Percentiles rank a stretch among this genome's conserved stretches.
Evolutionary conservation across 2,888 invertebrate species (phyloP).

Genomic region (Pyrgus malvae): DNA sequence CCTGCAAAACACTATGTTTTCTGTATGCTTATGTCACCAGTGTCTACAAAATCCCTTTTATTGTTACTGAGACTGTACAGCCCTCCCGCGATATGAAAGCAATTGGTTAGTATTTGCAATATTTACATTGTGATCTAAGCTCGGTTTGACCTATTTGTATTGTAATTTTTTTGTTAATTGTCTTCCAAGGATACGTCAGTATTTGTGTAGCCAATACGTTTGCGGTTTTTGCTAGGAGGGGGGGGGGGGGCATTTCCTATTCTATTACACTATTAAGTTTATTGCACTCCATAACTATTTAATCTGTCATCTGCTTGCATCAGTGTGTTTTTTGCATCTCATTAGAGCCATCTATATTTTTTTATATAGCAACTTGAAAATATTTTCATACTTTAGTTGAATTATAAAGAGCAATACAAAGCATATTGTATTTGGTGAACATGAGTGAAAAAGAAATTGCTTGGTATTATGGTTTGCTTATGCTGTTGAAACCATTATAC

Average conservation of each 20-base stretch:
- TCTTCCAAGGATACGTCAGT: conserved; percentile 61
- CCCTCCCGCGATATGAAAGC: conserved; percentile 41
- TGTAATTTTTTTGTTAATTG: conserved; percentile 40
- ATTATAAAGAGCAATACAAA: too few relatives aligned
- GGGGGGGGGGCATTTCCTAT: conserved; percentile 76
- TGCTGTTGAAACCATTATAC: too few relatives aligned
- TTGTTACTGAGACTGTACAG: conserved; percentile 46
- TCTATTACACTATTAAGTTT: conserved; percentile 73
- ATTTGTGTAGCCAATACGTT: conserved; percentile 48
- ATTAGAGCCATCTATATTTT: background rate
- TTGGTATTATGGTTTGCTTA: too few relatives aligned
- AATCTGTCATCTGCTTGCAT: conserved; percentile 43
- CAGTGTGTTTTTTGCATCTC: conserved; percentile 53
- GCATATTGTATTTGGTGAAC: too few relatives aligned
- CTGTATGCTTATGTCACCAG: conserved; percentile 28
- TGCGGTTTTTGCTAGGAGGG: too few relatives aligned
- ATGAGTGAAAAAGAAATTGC: too few relatives aligned
- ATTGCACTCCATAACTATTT: conserved; percentile 69
- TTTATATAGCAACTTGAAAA: background rate
- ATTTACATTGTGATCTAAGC: conserved; percentile 3
- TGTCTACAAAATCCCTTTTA: conserved; percentile 30
- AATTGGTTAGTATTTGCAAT: conserved; percentile 8
- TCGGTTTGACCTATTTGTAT: conserved; percentile 29
- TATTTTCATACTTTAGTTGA: too few relatives aligned
- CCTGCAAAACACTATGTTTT: background rate